Evolutionary conservation across 2,797 vertebrate species (phyloP).

Genomic region (Rhinella marina): DNA sequence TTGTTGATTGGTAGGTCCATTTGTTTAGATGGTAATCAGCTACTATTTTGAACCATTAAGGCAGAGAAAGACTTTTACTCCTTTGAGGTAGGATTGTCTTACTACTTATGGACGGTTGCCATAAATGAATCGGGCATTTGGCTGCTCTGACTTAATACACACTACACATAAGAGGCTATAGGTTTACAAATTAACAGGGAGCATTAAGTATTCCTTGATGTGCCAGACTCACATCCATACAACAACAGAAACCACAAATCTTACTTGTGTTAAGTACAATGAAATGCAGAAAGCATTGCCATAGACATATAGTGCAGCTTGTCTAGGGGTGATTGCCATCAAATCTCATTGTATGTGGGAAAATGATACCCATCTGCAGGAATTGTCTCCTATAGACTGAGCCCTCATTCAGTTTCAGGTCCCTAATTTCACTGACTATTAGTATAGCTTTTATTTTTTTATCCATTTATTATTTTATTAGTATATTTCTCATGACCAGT

Average conservation of each 20-base stretch:
- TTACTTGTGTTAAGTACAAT: background rate
- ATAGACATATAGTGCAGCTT: background rate
- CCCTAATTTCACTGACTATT: no score
- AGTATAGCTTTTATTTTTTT: no score
- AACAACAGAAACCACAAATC: background rate
- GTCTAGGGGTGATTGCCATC: no score
- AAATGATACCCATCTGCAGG: no score
- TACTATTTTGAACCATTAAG: background rate
- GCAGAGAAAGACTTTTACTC: background rate
- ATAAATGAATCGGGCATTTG: conserved; percentile 9
- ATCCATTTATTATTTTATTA: no score
- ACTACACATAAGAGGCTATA: background rate
- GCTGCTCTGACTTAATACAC: background rate
- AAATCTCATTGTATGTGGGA: no score
- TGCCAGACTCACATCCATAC: background rate
- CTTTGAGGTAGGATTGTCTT: conserved; percentile 12
- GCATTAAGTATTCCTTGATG: background rate
- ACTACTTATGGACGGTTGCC: background rate
- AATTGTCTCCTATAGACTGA: no score
- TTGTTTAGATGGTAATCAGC: background rate
- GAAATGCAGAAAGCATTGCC: background rate
- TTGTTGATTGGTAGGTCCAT: background rate
- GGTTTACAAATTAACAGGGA: background rate
- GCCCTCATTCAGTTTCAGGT: no score
- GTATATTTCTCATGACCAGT: no score